Conservation (phyloP, 2,888 invertebrate genomes). For the Drosophila hawaiiensis region DNA sequence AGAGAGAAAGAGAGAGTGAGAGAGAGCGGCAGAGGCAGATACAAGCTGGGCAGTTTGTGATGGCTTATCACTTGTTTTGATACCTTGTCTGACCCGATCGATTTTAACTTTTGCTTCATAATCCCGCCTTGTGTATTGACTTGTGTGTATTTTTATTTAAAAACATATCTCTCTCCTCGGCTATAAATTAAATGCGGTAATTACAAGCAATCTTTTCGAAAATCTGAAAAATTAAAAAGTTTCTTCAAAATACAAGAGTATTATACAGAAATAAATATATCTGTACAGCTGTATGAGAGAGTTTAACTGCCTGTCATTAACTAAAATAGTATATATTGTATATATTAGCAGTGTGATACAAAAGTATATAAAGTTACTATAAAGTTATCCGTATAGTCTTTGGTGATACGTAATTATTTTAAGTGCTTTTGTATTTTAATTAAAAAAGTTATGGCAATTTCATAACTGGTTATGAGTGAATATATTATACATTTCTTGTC, state of each 20-base stretch:
- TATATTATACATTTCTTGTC: not conserved
- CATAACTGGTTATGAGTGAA: not conserved
- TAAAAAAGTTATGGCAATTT: not conserved
- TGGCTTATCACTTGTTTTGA: constrained; percentile 28
- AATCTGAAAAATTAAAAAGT: not conserved
- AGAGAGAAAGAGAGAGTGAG: not conserved
- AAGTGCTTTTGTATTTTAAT: not conserved
- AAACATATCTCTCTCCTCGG: not conserved
- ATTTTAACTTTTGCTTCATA: not conserved
- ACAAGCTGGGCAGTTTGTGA: constrained; percentile 1
- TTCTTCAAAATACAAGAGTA: not conserved
- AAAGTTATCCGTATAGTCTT: not conserved
- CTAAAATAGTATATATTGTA: not conserved
- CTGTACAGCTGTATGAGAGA: not conserved
- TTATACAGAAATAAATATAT: not conserved
- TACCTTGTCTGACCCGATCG: constrained; percentile 13
- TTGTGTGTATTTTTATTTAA: constrained; percentile 3
- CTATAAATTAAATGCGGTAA: constrained; percentile 4
- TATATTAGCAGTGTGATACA: not conserved
- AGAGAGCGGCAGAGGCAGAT: not conserved
- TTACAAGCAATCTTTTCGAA: not conserved
- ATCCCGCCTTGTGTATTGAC: not conserved
- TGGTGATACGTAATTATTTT: not conserved
- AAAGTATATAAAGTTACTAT: not conserved
- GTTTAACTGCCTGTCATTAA: not conserved